Conservation (phyloP, 2,797 vertebrate genomes). For the Salarias fasciatus region DNA sequence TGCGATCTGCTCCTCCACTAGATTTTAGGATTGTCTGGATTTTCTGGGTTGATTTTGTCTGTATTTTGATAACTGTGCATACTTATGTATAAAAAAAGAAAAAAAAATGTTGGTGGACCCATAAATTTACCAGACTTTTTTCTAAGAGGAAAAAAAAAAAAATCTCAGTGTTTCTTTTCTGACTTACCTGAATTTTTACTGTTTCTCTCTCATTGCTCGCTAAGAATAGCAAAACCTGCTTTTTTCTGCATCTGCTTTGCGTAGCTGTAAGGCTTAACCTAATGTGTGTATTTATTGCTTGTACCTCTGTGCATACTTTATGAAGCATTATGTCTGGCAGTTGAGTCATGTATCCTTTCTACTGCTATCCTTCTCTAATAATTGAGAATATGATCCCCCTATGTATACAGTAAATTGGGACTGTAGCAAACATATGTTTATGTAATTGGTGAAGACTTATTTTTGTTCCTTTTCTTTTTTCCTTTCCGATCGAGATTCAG, state of each 20-base stretch:
- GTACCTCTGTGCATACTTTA: conserved; percentile 99
- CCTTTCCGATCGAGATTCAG: conserved; percentile 95
- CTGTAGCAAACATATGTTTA: conserved; percentile 99
- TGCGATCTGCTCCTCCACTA: conserved; percentile 99
- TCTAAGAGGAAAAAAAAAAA: conserved; percentile 88
- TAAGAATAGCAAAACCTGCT: conserved; percentile 99
- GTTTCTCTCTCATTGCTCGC: conserved; percentile 99
- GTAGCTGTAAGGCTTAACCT: conserved; percentile 99
- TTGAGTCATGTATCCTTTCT: conserved; percentile 99
- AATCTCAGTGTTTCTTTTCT: conserved; percentile 99
- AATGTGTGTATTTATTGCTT: conserved; percentile 99
- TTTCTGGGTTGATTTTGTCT: conserved; percentile 99
- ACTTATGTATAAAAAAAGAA: conserved; percentile 94
- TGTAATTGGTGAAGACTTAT: conserved; percentile 99
- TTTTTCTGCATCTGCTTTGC: conserved; percentile 99
- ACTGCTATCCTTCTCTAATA: conserved; percentile 95
- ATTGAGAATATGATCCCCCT: conserved; percentile 95
- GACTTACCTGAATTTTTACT: conserved; percentile 99
- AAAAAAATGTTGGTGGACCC: conserved; percentile 98
- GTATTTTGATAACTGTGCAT: conserved; percentile 99
- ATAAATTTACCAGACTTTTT: conserved; percentile 99
- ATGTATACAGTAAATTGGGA: conserved; percentile 99
- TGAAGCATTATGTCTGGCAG: conserved; percentile 99
- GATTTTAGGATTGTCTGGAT: conserved; percentile 99
- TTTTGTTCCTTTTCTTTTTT: conserved; percentile 89